Evolutionary conservation across 2,113 vertebrate genomes (phyloP).

Genomic region (Ptyas mucosa): DNA sequence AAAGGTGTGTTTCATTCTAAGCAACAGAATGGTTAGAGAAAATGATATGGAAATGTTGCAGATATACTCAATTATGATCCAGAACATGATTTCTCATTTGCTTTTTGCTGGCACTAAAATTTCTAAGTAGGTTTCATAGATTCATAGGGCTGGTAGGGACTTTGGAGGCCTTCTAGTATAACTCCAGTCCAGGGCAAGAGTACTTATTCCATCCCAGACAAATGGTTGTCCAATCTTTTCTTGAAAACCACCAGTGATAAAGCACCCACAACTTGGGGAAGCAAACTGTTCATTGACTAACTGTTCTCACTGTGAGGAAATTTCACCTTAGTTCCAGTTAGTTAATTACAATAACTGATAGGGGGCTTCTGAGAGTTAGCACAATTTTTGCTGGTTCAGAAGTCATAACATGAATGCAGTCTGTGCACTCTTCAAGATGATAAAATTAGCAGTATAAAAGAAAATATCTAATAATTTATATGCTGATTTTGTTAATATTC

Average conservation of each 20-base stretch:
- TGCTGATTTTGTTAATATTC: not conserved
- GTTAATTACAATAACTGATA: not conserved
- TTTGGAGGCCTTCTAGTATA: not conserved
- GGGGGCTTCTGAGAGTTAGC: not conserved
- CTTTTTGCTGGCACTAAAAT: not conserved
- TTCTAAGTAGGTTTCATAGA: not conserved
- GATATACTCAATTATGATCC: not conserved
- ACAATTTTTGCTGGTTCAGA: not conserved
- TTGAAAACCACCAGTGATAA: not conserved
- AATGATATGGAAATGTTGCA: not conserved
- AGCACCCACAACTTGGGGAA: not conserved
- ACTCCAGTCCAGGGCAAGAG: not conserved
- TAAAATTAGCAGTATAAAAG: not conserved
- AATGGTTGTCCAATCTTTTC: not conserved
- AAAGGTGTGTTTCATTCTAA: not conserved
- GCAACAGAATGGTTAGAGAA: not conserved
- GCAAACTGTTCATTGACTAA: not conserved
- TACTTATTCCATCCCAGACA: not conserved
- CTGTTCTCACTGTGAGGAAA: not conserved
- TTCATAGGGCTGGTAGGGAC: not conserved
- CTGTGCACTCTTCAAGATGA: not conserved
- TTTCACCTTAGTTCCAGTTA: not conserved
- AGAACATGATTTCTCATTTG: not conserved
- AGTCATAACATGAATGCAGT: not conserved
- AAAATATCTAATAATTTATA: not conserved